These are phyloP conservation scores for Zele albiditarsus DNA, from an alignment of 2,888 invertebrate species.

Conservation along the genomic window DNA sequence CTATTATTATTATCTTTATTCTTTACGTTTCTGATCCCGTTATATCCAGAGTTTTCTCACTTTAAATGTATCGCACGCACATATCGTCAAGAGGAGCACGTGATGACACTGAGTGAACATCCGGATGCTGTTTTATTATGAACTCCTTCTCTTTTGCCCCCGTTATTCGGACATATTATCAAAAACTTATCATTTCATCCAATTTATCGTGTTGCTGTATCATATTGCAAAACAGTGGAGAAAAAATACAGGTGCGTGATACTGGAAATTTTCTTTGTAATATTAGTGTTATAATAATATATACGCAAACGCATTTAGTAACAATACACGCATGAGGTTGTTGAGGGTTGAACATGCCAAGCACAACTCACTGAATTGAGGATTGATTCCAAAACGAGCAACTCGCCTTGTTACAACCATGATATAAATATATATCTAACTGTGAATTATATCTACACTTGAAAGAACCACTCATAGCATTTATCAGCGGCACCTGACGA, in stretches of 20 bases:
- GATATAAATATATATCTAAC: background rate
- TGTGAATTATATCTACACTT: conserved; percentile 57
- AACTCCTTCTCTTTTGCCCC: no score
- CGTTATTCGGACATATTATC: no score
- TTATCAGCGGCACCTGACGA: conserved; percentile 55
- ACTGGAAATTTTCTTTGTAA: background rate
- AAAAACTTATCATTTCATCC: no score
- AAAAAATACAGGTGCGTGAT: background rate
- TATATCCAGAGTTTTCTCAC: background rate
- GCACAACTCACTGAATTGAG: conserved; percentile 32
- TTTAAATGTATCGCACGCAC: background rate
- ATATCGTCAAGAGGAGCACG: background rate
- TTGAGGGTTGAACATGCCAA: conserved; percentile 33
- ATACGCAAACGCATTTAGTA: conserved; percentile 19
- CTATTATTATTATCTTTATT: background rate
- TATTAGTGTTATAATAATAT: background rate
- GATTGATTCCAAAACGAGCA: conserved; percentile 27
- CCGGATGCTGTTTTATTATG: background rate
- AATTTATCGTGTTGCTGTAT: no score
- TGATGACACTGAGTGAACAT: background rate
- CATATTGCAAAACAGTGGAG: no score
- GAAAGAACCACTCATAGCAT: conserved; percentile 55
- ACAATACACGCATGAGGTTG: conserved; percentile 25
- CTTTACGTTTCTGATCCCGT: background rate
- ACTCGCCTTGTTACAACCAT: conserved; percentile 10